These are phyloP conservation scores for Crocodylus rhombifer DNA, from an alignment of 2,797 vertebrate species.

Conservation along the genomic window DNA sequence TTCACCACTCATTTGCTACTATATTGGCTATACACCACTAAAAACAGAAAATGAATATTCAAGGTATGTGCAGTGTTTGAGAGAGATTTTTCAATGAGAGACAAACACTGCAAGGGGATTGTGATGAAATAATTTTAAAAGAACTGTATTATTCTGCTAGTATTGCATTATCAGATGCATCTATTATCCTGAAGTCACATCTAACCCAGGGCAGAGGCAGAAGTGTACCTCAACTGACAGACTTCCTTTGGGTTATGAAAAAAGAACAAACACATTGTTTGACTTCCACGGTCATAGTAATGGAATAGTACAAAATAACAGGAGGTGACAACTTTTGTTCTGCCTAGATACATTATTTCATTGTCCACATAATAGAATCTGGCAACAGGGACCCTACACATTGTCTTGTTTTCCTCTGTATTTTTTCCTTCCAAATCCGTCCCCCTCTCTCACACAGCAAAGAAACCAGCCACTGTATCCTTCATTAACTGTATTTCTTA, in stretches of 20 bases:
- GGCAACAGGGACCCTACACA: background rate
- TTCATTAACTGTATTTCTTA: fast-evolving
- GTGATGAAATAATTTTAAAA: background rate
- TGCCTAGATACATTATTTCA: background rate
- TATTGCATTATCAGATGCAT: background rate
- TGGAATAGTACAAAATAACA: background rate
- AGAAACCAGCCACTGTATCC: background rate
- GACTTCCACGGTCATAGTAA: background rate
- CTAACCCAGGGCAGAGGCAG: background rate
- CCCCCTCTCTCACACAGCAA: background rate
- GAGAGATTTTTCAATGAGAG: background rate
- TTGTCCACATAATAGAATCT: background rate
- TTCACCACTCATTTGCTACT: background rate
- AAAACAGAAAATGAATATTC: background rate
- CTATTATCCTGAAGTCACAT: background rate
- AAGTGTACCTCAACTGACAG: background rate
- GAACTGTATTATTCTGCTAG: background rate
- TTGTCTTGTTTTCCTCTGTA: constrained; percentile 33
- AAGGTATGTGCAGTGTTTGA: background rate
- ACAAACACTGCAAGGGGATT: background rate
- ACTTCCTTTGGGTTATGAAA: background rate
- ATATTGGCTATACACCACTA: background rate
- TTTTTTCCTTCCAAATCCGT: background rate
- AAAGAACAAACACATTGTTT: background rate
- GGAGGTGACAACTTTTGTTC: background rate